Conservation (phyloP, 2,113 vertebrate genomes). For the Verasper variegatus region DNA sequence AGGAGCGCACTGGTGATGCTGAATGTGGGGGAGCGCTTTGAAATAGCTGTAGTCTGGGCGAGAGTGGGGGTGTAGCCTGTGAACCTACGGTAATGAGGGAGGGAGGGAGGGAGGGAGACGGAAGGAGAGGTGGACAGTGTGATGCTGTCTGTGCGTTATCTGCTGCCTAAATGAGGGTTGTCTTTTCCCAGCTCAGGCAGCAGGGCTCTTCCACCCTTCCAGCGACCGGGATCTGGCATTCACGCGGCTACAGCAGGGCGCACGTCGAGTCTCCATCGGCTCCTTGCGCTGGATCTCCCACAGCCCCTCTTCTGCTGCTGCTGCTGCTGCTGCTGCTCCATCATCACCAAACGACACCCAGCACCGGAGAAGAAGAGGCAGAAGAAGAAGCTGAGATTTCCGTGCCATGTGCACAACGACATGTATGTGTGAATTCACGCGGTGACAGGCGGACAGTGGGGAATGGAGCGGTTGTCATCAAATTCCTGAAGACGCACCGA, state of each 20-base stretch:
- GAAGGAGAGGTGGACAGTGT: slow-evolving; percentile 62
- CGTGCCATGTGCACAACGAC: slow-evolving; percentile 72
- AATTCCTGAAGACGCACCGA: slow-evolving; percentile 75
- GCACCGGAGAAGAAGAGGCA: slow-evolving; percentile 10
- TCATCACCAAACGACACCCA: slow-evolving; percentile 31
- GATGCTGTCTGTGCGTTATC: slow-evolving; percentile 70
- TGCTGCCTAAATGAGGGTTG: slow-evolving; percentile 71
- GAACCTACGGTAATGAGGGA: slow-evolving; percentile 60
- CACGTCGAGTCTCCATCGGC: slow-evolving; percentile 55
- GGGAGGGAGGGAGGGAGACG: slow-evolving; percentile 44
- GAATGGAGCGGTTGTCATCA: slow-evolving; percentile 74
- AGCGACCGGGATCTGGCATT: slow-evolving; percentile 60
- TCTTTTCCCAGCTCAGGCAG: slow-evolving; percentile 66
- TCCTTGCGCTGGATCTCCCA: slow-evolving; percentile 56
- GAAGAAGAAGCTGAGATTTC: slow-evolving; percentile 23
- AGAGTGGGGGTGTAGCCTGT: slow-evolving; percentile 73
- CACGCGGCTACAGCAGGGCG: slow-evolving; percentile 53
- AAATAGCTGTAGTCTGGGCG: slow-evolving; percentile 52
- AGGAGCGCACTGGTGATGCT: slow-evolving; percentile 23
- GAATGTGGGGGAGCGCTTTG: slow-evolving; percentile 38
- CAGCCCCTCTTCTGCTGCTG: slow-evolving; percentile 15
- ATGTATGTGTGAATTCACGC: slow-evolving; percentile 66
- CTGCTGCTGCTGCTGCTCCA: slow-evolving; percentile 42
- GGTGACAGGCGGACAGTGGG: slow-evolving; percentile 62
- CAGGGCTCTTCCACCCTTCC: slow-evolving; percentile 69